Percentiles rank a stretch among this genome's conserved stretches.
Conservation (phyloP, 2,797 vertebrate species). For the Chiloscyllium punctatum region DNA sequence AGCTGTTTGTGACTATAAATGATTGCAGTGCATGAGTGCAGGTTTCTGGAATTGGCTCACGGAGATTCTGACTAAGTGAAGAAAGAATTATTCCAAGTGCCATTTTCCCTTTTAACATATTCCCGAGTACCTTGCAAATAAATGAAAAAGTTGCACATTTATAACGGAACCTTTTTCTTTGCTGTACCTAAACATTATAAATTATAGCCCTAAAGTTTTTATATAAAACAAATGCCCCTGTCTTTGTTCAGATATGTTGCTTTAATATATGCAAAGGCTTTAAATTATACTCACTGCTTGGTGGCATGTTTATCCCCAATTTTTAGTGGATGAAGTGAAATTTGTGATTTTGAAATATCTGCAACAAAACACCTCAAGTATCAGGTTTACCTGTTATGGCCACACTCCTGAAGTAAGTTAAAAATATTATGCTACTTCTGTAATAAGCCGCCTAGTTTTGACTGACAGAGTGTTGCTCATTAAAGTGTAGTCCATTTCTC, state of each 20-base stretch:
- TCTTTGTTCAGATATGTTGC: neutral
- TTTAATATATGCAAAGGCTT: neutral
- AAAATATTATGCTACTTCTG: neutral
- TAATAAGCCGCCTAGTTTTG: constrained; percentile 21
- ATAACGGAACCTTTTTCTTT: neutral
- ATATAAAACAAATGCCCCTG: neutral
- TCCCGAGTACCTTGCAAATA: neutral
- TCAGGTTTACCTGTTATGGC: neutral
- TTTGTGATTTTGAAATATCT: neutral
- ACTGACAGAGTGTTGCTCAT: neutral
- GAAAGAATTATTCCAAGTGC: constrained; percentile 27
- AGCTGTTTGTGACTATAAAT: constrained; percentile 29
- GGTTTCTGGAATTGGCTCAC: constrained; percentile 19
- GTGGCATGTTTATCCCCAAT: neutral
- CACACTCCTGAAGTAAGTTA: neutral
- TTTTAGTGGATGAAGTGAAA: neutral
- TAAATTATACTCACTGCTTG: neutral
- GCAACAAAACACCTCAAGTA: neutral
- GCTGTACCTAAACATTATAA: neutral
- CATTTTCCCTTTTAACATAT: constrained; percentile 5
- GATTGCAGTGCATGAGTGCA: constrained; percentile 8
- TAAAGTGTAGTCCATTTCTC: neutral
- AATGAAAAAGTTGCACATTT: neutral
- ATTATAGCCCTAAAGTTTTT: neutral
- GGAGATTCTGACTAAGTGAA: constrained; percentile 29